These are phyloP conservation scores for Macrochelys suwanniensis DNA, from an alignment of 2,797 vertebrate species.

Conservation along the genomic window DNA sequence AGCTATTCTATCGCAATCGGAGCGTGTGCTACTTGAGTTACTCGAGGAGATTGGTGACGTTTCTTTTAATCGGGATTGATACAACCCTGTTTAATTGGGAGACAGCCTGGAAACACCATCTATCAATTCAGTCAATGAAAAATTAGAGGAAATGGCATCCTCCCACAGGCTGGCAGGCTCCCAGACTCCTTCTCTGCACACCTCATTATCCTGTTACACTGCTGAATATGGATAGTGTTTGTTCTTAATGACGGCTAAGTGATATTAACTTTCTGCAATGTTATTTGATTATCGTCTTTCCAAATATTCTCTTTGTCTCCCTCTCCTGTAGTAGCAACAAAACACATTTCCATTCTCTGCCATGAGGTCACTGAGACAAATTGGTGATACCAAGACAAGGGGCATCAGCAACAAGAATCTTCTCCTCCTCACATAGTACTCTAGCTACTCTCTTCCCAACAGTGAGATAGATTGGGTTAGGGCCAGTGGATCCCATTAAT, in stretches of 20 bases:
- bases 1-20: background rate
- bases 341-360: background rate
- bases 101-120: constrained; percentile 17
- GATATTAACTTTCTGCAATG: background rate
- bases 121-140: constrained; percentile 39
- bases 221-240: constrained; percentile 15
- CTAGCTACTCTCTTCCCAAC: background rate
- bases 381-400: background rate
- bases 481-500: background rate
- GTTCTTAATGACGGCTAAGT: background rate
- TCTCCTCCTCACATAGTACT: fast-evolving
- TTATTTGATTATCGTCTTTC: background rate
- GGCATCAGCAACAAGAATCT: background rate
- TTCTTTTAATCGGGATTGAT: constrained; percentile 22
- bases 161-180: constrained; percentile 24
- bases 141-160: constrained; percentile 49
- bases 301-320: background rate
- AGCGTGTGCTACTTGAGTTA: fast-evolving
- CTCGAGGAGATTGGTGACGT: background rate
- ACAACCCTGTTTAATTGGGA: background rate
- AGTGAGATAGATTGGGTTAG: background rate
- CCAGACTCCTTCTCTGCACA: constrained; percentile 30
- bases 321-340: background rate
- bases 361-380: background rate
- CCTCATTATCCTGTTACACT: constrained; percentile 45